phyloP scores from a whole-genome alignment of 2,888 invertebrate genomes.

The Drosophila pseudotalamancana region DNA sequence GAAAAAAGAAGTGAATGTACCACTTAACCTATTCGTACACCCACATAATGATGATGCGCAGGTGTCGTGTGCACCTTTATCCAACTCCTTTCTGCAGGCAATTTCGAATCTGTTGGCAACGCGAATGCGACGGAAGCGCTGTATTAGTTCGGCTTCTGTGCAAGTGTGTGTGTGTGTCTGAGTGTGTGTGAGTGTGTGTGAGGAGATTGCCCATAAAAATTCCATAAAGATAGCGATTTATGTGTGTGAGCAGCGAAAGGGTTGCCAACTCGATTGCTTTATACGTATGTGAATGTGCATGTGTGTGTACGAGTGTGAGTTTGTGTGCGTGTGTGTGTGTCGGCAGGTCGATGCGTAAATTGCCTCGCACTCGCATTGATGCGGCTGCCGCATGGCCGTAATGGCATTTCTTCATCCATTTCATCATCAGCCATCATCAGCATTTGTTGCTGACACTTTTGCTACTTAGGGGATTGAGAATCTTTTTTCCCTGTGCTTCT shows the following conservation, averaged over 20 bases:
- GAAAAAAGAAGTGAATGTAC: constrained; percentile 31
- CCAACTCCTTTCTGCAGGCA: constrained; percentile 38
- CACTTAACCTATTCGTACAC: constrained; percentile 57
- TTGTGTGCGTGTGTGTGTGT: constrained; percentile 2
- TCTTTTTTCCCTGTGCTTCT: constrained; percentile 5
- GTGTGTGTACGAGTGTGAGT: neutral
- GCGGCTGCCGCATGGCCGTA: constrained; percentile 62
- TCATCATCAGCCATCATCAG: constrained; percentile 67
- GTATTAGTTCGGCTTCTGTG: constrained; percentile 70
- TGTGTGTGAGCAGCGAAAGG: constrained; percentile 65
- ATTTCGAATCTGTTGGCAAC: constrained; percentile 49
- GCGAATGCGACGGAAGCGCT: constrained; percentile 68
- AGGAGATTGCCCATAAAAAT: constrained; percentile 83
- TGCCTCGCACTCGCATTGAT: constrained; percentile 59
- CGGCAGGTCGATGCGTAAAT: constrained; percentile 71
- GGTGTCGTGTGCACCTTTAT: constrained; percentile 73
- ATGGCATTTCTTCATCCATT: constrained; percentile 70
- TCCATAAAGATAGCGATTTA: constrained; percentile 83
- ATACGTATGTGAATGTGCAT: constrained; percentile 4
- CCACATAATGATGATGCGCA: constrained; percentile 78
- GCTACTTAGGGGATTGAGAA: constrained; percentile 67
- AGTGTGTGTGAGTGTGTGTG: constrained; percentile 66
- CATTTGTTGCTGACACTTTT: constrained; percentile 76
- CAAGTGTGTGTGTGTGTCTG: constrained; percentile 11
- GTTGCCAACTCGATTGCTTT: constrained; percentile 54